Conservation (phyloP, 2,797 vertebrate genomes). For the Mormyrus hasselquistii region DNA sequence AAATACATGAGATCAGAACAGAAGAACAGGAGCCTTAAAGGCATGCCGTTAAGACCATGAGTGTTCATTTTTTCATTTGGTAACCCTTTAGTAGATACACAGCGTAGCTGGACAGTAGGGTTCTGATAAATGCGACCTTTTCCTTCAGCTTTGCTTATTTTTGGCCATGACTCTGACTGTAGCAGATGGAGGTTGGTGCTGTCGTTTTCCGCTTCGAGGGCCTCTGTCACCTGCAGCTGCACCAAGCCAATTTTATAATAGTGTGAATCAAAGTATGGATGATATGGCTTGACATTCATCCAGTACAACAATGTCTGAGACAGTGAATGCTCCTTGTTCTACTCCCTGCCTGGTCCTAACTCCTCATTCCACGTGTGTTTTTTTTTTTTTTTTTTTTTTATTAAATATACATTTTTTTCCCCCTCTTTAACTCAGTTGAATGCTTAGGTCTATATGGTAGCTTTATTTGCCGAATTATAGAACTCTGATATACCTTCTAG, state of each 20-base stretch:
- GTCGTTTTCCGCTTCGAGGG: background rate
- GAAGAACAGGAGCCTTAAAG: background rate
- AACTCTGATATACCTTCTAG: background rate
- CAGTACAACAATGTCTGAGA: background rate
- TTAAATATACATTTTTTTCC: too few relatives aligned
- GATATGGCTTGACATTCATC: background rate
- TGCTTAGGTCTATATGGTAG: background rate
- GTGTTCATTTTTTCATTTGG: background rate
- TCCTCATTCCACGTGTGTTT: background rate
- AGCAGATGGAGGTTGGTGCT: background rate
- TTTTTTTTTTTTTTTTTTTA: background rate
- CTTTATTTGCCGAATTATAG: background rate
- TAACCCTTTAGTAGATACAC: background rate
- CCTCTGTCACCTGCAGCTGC: background rate
- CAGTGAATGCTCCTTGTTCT: background rate
- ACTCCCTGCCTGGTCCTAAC: background rate
- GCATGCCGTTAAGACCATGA: background rate
- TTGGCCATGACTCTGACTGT: background rate
- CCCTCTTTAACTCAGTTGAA: background rate
- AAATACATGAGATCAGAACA: background rate
- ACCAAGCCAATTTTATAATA: background rate
- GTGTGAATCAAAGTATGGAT: background rate
- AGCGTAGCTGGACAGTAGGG: background rate
- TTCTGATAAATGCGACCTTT: background rate
- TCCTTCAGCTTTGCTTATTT: background rate